Conservation (phyloP, 1,140 invertebrate species). For the Trichonephila clavipes region DNA sequence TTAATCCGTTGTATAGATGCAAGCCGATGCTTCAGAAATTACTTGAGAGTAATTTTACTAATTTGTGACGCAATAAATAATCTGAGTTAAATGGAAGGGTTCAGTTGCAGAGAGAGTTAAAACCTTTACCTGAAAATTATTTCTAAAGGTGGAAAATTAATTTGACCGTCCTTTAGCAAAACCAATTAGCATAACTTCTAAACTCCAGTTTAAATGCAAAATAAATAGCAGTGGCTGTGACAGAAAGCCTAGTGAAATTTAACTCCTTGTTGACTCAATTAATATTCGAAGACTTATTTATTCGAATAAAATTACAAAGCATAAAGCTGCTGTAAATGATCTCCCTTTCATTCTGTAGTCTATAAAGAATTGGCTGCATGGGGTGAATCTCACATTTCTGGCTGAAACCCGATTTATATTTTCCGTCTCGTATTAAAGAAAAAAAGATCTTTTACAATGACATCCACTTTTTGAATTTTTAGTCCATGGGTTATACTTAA, state of each 20-base stretch:
- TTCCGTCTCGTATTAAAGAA: not conserved
- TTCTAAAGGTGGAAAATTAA: conserved; percentile 15
- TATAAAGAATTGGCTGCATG: not conserved
- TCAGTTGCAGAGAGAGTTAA: too few relatives aligned
- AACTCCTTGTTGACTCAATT: conserved; percentile 56
- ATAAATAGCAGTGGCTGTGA: not conserved
- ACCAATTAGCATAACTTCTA: conserved; percentile 19
- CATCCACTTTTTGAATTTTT: not conserved
- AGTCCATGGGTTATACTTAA: not conserved
- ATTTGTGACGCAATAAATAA: not conserved
- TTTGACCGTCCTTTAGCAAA: not conserved
- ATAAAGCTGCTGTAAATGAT: not conserved
- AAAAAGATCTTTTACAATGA: not conserved
- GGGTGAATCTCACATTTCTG: not conserved
- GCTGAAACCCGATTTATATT: not conserved
- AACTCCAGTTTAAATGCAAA: not conserved
- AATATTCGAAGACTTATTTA: conserved; percentile 51
- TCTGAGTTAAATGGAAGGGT: not conserved
- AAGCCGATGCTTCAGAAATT: not conserved
- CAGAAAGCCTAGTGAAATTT: not conserved
- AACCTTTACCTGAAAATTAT: not conserved
- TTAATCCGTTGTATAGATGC: too few relatives aligned
- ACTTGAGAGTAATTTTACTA: not conserved
- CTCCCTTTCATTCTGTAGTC: not conserved
- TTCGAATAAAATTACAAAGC: conserved; percentile 25